These are phyloP conservation scores for Hemaris fuciformis DNA, from an alignment of 2,888 invertebrate species.

Conservation along the genomic window DNA sequence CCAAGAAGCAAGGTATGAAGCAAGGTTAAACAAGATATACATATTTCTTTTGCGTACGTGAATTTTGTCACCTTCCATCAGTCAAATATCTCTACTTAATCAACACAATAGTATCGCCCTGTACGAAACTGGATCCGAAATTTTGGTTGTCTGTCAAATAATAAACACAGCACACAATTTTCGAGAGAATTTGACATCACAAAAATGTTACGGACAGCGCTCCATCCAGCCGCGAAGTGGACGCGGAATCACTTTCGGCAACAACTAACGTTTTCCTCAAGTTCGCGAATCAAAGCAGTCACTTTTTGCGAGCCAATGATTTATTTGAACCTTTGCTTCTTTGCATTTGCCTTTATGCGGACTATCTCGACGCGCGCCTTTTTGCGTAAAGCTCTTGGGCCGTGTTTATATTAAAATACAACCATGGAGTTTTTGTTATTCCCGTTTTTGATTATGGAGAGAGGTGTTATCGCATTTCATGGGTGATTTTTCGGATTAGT, in stretches of 20 bases:
- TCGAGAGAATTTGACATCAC: background rate
- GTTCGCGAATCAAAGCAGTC: slow-evolving; percentile 24
- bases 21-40: too few relatives aligned
- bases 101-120: too few relatives aligned
- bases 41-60: too few relatives aligned
- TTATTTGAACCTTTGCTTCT: slow-evolving; percentile 48
- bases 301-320: slow-evolving; percentile 45
- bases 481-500: too few relatives aligned
- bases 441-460: too few relatives aligned
- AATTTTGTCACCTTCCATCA: too few relatives aligned
- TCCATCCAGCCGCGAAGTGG: background rate
- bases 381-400: slow-evolving; percentile 28
- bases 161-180: too few relatives aligned
- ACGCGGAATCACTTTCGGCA: slow-evolving; percentile 8
- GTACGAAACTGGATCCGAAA: too few relatives aligned
- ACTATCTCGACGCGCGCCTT: slow-evolving; percentile 34
- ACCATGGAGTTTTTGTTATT: background rate
- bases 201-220: background rate
- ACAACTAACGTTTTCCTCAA: slow-evolving; percentile 23
- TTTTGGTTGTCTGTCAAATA: too few relatives aligned
- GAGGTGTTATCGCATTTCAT: too few relatives aligned
- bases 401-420: slow-evolving; percentile 21
- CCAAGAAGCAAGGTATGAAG: too few relatives aligned
- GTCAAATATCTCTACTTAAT: too few relatives aligned
- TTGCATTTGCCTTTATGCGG: slow-evolving; percentile 41